Conservation (phyloP, 2,888 invertebrate genomes). For the Julus scandinavius region DNA sequence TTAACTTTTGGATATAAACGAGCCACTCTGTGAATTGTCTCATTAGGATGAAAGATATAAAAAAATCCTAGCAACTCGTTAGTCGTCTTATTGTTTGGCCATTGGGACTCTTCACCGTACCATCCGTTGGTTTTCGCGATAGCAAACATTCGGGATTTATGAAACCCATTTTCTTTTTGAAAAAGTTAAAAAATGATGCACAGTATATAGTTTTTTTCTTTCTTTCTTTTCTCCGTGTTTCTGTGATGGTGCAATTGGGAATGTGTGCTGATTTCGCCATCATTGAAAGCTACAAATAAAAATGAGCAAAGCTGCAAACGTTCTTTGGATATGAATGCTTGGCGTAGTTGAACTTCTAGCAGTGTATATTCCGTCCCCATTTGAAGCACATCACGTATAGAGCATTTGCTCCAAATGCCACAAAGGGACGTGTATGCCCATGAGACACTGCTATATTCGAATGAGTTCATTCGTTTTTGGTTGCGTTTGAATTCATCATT, state of each 20-base stretch:
- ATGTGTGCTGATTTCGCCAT: not conserved
- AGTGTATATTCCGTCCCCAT: too few relatives aligned
- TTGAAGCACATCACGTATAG: too few relatives aligned
- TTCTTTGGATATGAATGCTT: too few relatives aligned
- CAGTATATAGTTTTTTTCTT: too few relatives aligned
- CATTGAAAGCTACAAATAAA: not conserved
- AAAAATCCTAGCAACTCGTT: not conserved
- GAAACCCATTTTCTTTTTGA: not conserved
- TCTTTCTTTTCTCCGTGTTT: too few relatives aligned
- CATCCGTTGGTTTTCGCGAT: not conserved
- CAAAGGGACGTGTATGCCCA: too few relatives aligned
- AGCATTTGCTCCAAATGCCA: too few relatives aligned
- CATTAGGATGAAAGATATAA: conserved; percentile 17
- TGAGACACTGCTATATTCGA: too few relatives aligned
- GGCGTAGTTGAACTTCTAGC: too few relatives aligned
- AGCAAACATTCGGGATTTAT: not conserved
- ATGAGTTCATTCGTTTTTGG: too few relatives aligned
- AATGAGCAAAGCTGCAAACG: too few relatives aligned
- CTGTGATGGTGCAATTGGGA: not conserved
- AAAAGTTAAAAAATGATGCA: not conserved
- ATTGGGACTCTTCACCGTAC: not conserved
- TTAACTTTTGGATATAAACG: not conserved
- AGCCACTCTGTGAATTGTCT: conserved; percentile 22
- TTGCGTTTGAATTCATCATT: too few relatives aligned
- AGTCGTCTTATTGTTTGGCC: conserved; percentile 41